phyloP scores from a whole-genome alignment of 2,797 vertebrate genomes.

The Pangasius macronema region DNA sequence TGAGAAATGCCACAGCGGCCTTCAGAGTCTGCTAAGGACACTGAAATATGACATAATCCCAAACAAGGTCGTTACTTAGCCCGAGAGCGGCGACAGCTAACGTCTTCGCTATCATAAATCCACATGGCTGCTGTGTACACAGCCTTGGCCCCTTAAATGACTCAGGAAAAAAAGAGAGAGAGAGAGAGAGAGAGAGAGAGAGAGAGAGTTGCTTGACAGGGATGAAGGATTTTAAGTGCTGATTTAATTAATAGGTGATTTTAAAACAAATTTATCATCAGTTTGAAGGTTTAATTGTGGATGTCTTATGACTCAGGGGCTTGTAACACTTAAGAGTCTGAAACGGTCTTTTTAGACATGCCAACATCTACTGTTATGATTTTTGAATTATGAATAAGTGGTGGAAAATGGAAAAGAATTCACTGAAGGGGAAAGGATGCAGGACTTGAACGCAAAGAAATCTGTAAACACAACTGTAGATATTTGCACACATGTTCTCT shows the following conservation, averaged over 20 bases:
- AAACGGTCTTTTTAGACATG: not conserved
- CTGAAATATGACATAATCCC: conserved; percentile 46
- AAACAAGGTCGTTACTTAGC: conserved; percentile 35
- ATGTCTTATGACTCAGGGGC: conserved; percentile 14
- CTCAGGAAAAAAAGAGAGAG: not conserved
- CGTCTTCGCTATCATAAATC: conserved; percentile 39
- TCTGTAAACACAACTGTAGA: not conserved
- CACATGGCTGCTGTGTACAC: conserved; percentile 31
- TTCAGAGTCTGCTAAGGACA: conserved; percentile 18
- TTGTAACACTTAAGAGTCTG: not conserved
- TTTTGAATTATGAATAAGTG: not conserved
- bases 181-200: not conserved
- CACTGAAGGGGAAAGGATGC: not conserved
- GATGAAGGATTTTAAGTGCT: conserved; percentile 15
- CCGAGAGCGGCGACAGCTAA: not conserved
- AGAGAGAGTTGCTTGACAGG: conserved; percentile 9
- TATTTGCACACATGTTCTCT: not conserved
- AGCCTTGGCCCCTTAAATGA: conserved; percentile 6
- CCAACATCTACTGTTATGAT: not conserved
- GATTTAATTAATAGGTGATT: conserved; percentile 35
- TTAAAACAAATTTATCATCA: conserved; percentile 38
- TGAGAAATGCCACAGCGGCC: conserved; percentile 30
- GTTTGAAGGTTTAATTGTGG: conserved; percentile 29
- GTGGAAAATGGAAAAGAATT: not conserved
- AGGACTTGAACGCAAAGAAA: not conserved